Percentiles rank a stretch among this genome's conserved stretches.
phyloP scores from a whole-genome alignment of 92 coral and sea anemone species.

The Epizoanthus scotinus region DNA sequence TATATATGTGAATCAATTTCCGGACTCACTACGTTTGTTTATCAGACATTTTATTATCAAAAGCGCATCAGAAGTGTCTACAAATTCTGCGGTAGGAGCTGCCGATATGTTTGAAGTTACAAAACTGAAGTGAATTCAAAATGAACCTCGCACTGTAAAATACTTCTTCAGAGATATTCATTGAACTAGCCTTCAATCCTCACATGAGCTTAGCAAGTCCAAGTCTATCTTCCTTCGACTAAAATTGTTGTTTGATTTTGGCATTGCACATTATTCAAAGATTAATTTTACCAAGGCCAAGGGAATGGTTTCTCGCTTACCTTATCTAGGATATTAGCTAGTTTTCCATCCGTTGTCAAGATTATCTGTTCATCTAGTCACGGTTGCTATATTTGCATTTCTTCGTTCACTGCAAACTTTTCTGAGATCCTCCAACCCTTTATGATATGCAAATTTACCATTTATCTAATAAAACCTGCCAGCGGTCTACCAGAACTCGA shows the following conservation, averaged over 20 bases:
- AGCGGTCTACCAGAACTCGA: constrained; percentile 18
- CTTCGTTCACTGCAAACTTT: constrained; percentile 26
- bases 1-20: background rate
- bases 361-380: background rate
- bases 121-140: background rate
- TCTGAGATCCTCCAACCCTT: constrained; percentile 33
- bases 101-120: background rate
- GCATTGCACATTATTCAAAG: background rate
- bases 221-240: background rate
- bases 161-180: background rate
- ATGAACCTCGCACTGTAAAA: background rate
- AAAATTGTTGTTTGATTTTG: background rate
- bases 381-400: constrained; percentile 12
- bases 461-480: constrained; percentile 26
- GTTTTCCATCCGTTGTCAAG: background rate
- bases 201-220: background rate
- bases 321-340: background rate
- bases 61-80: constrained; percentile 4
- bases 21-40: background rate
- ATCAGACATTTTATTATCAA: background rate
- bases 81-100: background rate
- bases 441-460: constrained; percentile 40
- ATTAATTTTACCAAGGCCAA: background rate
- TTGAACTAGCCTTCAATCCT: background rate
- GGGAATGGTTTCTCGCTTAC: background rate